Percentiles rank a stretch among this genome's conserved stretches.
phyloP scores from a whole-genome alignment of 1,140 invertebrate genomes.

The Scaptomyza hsui region DNA sequence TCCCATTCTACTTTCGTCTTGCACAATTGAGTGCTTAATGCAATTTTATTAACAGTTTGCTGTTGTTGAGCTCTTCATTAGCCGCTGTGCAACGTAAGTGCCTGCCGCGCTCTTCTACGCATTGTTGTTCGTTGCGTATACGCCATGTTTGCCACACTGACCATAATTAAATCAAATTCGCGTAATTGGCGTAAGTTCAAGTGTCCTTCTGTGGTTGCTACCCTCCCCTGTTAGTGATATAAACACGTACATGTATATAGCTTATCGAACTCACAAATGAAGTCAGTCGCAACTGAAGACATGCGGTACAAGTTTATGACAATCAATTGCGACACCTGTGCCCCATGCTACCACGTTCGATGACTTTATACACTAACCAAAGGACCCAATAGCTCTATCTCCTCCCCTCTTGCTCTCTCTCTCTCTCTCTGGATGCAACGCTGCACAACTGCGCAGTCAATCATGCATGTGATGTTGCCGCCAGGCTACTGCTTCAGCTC shows the following conservation, averaged over 20 bases:
- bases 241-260: neutral
- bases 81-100: neutral
- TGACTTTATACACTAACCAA: neutral
- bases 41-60: conserved; percentile 52
- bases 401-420: conserved; percentile 17
- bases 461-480: conserved; percentile 79
- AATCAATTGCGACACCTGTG: conserved; percentile 69
- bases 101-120: conserved; percentile 16
- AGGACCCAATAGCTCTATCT: neutral
- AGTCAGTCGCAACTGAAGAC: conserved; percentile 50
- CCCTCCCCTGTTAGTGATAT: conserved; percentile 5
- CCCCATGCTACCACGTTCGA: neutral
- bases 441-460: conserved; percentile 80
- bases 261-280: conserved; percentile 65
- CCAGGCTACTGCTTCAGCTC: conserved; percentile 54
- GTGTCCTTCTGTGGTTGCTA: conserved; percentile 17
- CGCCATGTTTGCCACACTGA: conserved; percentile 40
- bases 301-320: conserved; percentile 69
- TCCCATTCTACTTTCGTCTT: conserved; percentile 28
- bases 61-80: conserved; percentile 37
- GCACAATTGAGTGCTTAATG: conserved; percentile 54
- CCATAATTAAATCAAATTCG: conserved; percentile 46
- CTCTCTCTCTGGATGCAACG: conserved; percentile 53
- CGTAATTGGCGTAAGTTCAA: conserved; percentile 61
- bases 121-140: conserved; percentile 46